Conservation (phyloP, 1,140 invertebrate species). For the Hesperophylax magnus region DNA sequence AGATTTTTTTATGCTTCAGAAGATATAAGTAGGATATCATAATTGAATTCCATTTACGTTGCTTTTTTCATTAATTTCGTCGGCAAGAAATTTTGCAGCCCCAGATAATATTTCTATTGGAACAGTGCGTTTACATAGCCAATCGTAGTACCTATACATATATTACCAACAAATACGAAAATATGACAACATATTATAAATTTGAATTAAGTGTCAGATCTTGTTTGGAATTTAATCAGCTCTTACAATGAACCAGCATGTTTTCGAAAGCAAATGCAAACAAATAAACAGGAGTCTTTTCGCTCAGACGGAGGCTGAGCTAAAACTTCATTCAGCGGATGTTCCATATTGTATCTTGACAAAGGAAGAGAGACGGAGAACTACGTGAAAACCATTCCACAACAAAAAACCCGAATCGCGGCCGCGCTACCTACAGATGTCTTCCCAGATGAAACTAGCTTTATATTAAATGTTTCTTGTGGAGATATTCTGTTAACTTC, state of each 20-base stretch:
- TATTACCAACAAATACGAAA: too few species aligned
- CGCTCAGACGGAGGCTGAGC: neutral
- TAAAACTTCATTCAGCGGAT: constrained; percentile 3
- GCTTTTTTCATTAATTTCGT: too few species aligned
- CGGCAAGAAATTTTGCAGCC: too few species aligned
- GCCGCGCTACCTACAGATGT: neutral
- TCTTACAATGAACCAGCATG: neutral
- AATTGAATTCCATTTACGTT: too few species aligned
- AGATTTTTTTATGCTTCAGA: too few species aligned
- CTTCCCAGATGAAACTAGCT: constrained; percentile 1
- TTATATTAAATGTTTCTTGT: constrained; percentile 22
- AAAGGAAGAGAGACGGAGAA: constrained; percentile 22
- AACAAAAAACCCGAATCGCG: constrained; percentile 8
- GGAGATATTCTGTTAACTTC: neutral
- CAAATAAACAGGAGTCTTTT: neutral
- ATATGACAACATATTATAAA: too few species aligned
- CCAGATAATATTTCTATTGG: too few species aligned
- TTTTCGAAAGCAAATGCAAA: neutral
- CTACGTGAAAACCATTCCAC: constrained; percentile 21
- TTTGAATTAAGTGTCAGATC: too few species aligned
- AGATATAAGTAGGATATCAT: too few species aligned
- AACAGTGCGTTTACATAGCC: too few species aligned
- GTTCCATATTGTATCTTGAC: constrained; percentile 10
- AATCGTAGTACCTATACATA: too few species aligned
- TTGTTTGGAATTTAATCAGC: too few species aligned